These are phyloP conservation scores for human (Homo sapiens) DNA, from an alignment of 2,113 vertebrate genomes.

Conservation along the genomic window GRCh38 chr4:17086501-17087000, in stretches of 20 bases:
- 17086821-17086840: accelerated
- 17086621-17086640: background rate
- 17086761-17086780: background rate
- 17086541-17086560: too few species aligned
- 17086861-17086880: background rate
- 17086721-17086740: background rate
- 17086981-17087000: background rate
- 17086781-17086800: background rate
- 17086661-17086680: background rate
- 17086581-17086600: background rate
- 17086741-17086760: accelerated
- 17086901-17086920: background rate
- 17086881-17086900: background rate
- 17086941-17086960: background rate
- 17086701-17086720: background rate
- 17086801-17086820: background rate
- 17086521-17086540: too few species aligned
- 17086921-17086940: background rate
- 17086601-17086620: background rate
- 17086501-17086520: too few species aligned
- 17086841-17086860: background rate
- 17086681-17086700: background rate
- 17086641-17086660: background rate
- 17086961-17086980: background rate
- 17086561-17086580: background rate